Base-by-base conservation (phyloP, 2,797 vertebrate genomes). In the Numenius phaeopus region DNA sequence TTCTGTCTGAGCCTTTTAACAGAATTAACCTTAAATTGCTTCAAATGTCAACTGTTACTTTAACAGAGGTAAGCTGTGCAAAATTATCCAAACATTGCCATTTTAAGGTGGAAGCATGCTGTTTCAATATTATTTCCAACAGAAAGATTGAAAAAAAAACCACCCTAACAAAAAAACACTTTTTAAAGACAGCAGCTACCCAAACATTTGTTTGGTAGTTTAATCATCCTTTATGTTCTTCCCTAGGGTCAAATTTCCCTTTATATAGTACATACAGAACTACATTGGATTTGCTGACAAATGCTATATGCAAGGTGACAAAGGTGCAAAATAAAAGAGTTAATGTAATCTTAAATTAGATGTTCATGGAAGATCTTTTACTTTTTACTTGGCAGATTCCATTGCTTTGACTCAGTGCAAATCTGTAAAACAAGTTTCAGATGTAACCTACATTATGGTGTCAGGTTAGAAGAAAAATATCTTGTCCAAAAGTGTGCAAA, bases 141-240 rank as follows among this genome's bases (percentile, higher is more conserved):
- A 59, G 16, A 83, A 90, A 57, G 19, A 57, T 5, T 19, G 6
- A 90, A 77, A 66, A 77, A 66, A 2, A 39, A 65, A 47, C 6
- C 29, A 55, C 52, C 18, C 52, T 32, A 79, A 40, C 23, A 30
- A 42, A 89, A 46, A 62, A 46, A 6, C 29, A 47, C 23, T 69
- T 95, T 97, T 96, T 89, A 96, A 95, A 97, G 85, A 86, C 72
- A 95, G 75, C 30, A 77, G 46, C 59, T 87, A 66, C 76, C 66
- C 24, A 21, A 80, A 64, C 12, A 62, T 81, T 92, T 93, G 8
- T 94, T 82, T 91, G 42, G 69, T 86, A 89, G 66, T 91, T 96
- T 93, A 95, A 96, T 96, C 94, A 87, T 80, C 78, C 62, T 55
- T 96, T 79, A 71, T 69, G 75, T 83, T 89, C 96, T 93, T 73